Base-by-base conservation (phyloP, 1,140 invertebrate species). In the Rhopalosiphum padi region DNA sequence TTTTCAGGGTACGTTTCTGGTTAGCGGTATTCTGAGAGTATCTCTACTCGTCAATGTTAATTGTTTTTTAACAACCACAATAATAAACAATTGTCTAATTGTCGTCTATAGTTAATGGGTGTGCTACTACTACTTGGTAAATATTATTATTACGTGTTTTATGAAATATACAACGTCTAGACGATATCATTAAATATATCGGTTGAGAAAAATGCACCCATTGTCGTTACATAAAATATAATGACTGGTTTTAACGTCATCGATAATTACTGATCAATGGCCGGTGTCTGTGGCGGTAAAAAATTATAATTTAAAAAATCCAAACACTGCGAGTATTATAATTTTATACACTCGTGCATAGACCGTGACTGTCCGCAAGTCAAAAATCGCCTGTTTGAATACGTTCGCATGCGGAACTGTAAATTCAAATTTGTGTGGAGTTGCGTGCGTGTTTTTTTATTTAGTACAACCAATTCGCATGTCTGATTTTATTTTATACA, bases 41-140 rank as follows among this genome's bases (percentile, higher is more conserved):
- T 77, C 30, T 77, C 15, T 35, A n/a, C 15, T 77, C 30, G 60
- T n/a, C 60, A 18, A 77, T 77, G 60, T n/a, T 77, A 77, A 77
- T 77, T 35, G 60, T 77, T 77, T 77, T 77, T 77, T 77, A 77
- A 77, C 60, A 77, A 77, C 30, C 60, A 77, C 60, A 77, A n/a
- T 77, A 77, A n/a, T 77, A 77, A 77, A n/a, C 60, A 77, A n/a
- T 77, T 77, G 60, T 77, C 60, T 77, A 77, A 77, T 77, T 77
- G 60, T 35, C 60, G 60, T 77, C 30, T 35, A 77, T 18, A 77
- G 60, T 77, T 77, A 77, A 77, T 77, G 60, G 60, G 60, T 35
- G 55, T 23, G 30, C 30, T 35, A 18, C 30, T 77, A 77, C 30
- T 77, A n/a, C 30, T n/a, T 35, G 30, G n/a, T 77, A n/a, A 68